A percentile compares a stretch with the other conserved stretches of the same genome.
These are phyloP conservation scores for Osmerus mordax DNA, from an alignment of 2,113 vertebrate genomes.

Conservation along the genomic window DNA sequence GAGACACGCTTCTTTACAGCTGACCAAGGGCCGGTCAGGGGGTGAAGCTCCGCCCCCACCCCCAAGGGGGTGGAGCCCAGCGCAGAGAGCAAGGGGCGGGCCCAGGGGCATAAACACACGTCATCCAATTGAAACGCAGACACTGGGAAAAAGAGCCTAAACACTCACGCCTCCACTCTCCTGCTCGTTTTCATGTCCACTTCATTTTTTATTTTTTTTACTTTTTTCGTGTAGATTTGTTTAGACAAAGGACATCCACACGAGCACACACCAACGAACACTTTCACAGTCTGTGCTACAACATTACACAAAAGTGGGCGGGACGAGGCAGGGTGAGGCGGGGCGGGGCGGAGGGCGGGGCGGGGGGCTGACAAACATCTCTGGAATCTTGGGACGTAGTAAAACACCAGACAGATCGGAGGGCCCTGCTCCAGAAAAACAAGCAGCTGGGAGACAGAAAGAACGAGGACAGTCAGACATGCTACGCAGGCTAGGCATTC, in stretches of 20 bases:
- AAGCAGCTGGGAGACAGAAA: slow-evolving; percentile 37
- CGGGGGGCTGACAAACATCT: slow-evolving; percentile 73
- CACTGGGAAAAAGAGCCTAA: slow-evolving; percentile 74
- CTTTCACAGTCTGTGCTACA: slow-evolving; percentile 96
- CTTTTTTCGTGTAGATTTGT: slow-evolving; percentile 62
- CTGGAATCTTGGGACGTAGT: slow-evolving; percentile 75
- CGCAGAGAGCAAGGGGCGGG: slow-evolving; percentile 61
- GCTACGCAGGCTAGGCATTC: too few relatives aligned
- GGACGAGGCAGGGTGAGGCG: slow-evolving; percentile 69
- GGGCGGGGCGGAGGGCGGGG: slow-evolving; percentile 62
- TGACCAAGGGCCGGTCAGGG: slow-evolving; percentile 17
- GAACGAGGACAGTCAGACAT: neutral
- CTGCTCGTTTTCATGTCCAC: slow-evolving; percentile 30
- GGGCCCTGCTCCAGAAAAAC: slow-evolving; percentile 55
- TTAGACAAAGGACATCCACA: slow-evolving; percentile 87
- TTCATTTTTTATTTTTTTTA: slow-evolving; percentile 48
- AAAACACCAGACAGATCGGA: slow-evolving; percentile 72
- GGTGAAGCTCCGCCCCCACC: slow-evolving; percentile 43
- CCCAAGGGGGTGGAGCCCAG: slow-evolving; percentile 29
- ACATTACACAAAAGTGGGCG: slow-evolving; percentile 79
- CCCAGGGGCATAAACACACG: slow-evolving; percentile 80
- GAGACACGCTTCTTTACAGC: slow-evolving; percentile 73
- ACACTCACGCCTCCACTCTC: slow-evolving; percentile 65
- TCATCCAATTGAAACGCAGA: slow-evolving; percentile 80
- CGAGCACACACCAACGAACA: slow-evolving; percentile 86